A percentile compares a stretch with the other conserved stretches of the same genome.
Conservation (phyloP, 2,797 vertebrate species). For the Myotis planiceps region DNA sequence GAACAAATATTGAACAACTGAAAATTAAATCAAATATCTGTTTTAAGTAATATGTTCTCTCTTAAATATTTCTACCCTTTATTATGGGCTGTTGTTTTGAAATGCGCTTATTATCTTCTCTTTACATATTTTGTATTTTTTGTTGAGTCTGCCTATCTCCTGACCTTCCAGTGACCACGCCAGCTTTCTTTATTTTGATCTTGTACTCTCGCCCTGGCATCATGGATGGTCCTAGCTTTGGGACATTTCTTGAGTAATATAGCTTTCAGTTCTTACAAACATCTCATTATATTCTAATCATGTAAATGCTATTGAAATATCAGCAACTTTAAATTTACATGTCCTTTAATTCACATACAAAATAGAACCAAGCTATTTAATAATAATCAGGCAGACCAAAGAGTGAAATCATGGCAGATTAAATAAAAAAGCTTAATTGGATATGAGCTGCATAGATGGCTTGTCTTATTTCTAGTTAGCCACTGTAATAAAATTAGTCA, state of each 20-base stretch:
- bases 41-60: constrained; percentile 24
- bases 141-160: background rate
- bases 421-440: constrained; percentile 16
- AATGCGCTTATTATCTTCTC: background rate
- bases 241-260: background rate
- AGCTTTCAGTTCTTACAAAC: constrained; percentile 15
- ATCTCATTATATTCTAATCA: constrained; percentile 13
- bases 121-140: background rate
- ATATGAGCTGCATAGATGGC: background rate
- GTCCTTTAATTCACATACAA: constrained; percentile 34
- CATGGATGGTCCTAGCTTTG: background rate
- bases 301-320: background rate
- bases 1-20: constrained; percentile 20
- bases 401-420: background rate
- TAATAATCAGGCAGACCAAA: constrained; percentile 18
- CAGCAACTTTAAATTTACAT: background rate
- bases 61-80: constrained; percentile 9
- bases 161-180: background rate
- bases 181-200: constrained; percentile 16
- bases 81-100: background rate
- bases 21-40: constrained; percentile 32
- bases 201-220: background rate
- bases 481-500: constrained; percentile 25
- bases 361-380: constrained; percentile 28
- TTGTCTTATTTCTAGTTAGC: constrained; percentile 23